Conservation (phyloP, 2,113 vertebrate species). For the Heptranchias perlo region DNA sequence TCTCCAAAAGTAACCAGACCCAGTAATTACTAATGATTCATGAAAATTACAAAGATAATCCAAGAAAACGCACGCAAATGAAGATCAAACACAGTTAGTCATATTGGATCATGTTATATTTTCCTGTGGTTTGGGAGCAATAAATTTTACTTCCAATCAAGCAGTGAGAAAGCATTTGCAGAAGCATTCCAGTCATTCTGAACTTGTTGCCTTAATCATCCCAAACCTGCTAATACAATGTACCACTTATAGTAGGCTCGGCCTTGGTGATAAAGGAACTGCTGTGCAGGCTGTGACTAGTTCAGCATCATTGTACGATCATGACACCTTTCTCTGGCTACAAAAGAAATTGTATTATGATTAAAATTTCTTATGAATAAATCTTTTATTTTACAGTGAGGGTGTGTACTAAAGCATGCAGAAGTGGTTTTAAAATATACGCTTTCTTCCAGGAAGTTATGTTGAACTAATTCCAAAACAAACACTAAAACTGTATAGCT, state of each 20-base stretch:
- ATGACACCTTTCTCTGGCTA: background rate
- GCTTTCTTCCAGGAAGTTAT: too few relatives aligned
- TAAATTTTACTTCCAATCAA: background rate
- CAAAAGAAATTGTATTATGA: background rate
- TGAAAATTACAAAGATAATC: constrained; percentile 20
- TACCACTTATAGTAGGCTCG: background rate
- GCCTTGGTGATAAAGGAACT: background rate
- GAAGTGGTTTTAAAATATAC: too few relatives aligned
- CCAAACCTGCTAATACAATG: background rate
- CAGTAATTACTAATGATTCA: background rate
- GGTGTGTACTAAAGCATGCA: too few relatives aligned
- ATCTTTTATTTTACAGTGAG: too few relatives aligned
- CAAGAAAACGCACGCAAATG: background rate
- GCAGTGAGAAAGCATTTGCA: background rate
- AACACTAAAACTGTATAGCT: too few relatives aligned
- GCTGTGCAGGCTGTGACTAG: background rate
- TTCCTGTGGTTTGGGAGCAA: background rate
- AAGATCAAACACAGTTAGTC: background rate
- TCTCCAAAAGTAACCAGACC: background rate
- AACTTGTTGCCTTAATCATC: background rate
- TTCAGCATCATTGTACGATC: background rate
- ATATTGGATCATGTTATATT: background rate
- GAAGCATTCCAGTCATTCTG: background rate
- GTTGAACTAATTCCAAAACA: too few relatives aligned
- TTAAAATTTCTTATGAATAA: background rate